Conservation (phyloP, 2,113 vertebrate species). For the Lepisosteus oculatus region DNA sequence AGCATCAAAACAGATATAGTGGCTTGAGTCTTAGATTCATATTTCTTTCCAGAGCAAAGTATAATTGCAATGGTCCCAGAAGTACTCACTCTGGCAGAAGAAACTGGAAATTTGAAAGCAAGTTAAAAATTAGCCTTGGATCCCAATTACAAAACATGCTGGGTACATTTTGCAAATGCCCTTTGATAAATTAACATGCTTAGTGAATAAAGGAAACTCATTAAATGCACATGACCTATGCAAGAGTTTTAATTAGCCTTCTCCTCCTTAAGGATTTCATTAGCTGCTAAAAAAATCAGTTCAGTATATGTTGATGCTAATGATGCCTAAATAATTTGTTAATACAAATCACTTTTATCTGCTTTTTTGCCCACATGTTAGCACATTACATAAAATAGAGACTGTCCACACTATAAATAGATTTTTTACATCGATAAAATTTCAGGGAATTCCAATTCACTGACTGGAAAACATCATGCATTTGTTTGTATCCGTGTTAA, state of each 20-base stretch:
- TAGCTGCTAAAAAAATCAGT: constrained; percentile 67
- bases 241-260: constrained; percentile 71
- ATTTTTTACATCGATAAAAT: too few relatives aligned
- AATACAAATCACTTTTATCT: constrained; percentile 22
- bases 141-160: constrained; percentile 60
- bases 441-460: too few relatives aligned
- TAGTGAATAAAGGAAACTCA: constrained; percentile 63
- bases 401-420: too few relatives aligned
- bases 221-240: constrained; percentile 70
- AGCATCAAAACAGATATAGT: too few relatives aligned
- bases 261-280: constrained; percentile 66
- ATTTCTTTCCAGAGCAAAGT: not conserved
- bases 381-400: too few relatives aligned
- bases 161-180: constrained; percentile 65
- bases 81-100: not conserved
- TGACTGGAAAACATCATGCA: not conserved
- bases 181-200: constrained; percentile 55
- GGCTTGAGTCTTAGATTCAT: too few relatives aligned
- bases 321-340: constrained; percentile 57
- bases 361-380: too few relatives aligned
- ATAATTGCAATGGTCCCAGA: not conserved
- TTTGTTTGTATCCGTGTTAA: not conserved
- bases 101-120: not conserved
- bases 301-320: constrained; percentile 53
- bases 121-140: constrained; percentile 44